phyloP scores from a whole-genome alignment of 2,888 invertebrate genomes.

The Andrena flavipes region DNA sequence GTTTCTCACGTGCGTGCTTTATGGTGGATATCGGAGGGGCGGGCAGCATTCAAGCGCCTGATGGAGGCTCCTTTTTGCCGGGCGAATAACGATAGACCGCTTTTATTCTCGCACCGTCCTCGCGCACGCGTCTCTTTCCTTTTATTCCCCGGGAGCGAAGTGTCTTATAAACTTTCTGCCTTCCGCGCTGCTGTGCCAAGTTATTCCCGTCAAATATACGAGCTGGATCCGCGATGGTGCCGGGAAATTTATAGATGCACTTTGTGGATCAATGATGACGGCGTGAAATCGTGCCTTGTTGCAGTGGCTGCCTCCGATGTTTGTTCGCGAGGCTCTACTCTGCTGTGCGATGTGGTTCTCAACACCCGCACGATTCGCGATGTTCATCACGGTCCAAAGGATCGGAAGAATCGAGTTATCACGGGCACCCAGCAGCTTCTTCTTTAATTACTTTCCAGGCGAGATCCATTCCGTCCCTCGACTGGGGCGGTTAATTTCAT shows the following conservation, averaged over 20 bases:
- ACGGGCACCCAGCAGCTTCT: too few species aligned
- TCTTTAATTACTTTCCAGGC: background rate
- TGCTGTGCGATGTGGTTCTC: too few species aligned
- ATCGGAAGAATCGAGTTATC: too few species aligned
- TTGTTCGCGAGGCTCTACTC: background rate
- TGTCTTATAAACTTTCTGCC: slow-evolving; percentile 42
- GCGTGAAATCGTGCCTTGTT: background rate
- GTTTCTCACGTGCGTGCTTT: slow-evolving; percentile 57
- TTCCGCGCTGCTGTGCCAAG: slow-evolving; percentile 5
- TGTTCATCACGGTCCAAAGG: too few species aligned
- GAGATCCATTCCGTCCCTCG: background rate
- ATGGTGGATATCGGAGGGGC: slow-evolving; percentile 37
- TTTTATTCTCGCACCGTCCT: slow-evolving; percentile 43
- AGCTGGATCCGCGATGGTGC: background rate
- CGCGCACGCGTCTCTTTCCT: slow-evolving; percentile 10
- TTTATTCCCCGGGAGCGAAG: slow-evolving; percentile 40
- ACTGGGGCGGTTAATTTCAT: background rate
- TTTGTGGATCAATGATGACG: background rate
- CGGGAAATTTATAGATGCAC: slow-evolving; percentile 29
- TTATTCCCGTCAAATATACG: slow-evolving; percentile 29
- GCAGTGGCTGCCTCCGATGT: background rate
- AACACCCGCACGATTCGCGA: too few species aligned
- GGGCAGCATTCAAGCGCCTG: slow-evolving; percentile 4
- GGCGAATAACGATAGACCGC: slow-evolving; percentile 40
- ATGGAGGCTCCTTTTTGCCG: slow-evolving; percentile 21